Base-by-base conservation (phyloP, 92 coral and sea anemone species). In the Epizoanthus rinbou region DNA sequence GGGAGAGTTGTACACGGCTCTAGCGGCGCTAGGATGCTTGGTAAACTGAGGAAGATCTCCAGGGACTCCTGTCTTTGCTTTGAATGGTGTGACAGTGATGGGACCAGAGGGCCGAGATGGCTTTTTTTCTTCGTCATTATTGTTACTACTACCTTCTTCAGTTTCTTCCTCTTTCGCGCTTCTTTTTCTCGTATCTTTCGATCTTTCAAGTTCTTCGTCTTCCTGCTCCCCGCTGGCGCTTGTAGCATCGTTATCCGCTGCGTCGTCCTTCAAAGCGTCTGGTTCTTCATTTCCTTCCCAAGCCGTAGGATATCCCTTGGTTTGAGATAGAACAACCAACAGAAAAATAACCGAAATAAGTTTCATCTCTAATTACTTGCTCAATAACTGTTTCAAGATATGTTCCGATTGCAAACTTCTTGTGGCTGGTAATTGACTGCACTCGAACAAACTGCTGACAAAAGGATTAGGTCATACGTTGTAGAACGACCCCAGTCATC, bases 51-150 rank as follows among this genome's bases (percentile, higher is more conserved):
- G 82, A 6, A 76, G 16, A 13, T 21, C 57, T 35, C 39, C 82
- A 31, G 69, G 69, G 21, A 76, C 14, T 76, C 64, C 64, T 24
- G 82, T 39, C 43, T 76, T 76, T 3, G 82, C 70, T 18, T 76
- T 76, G 15, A 59, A 76, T 3, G 82, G 82, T 17, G 82, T 76
- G 13, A 76, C 82, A 13, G 82, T 76, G 70, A 76, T 60, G 5
- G 82, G 82, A 19, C 82, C 82, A 11, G 31, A 37, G 21, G 22
- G 13, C n/a, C 63, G 17, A 59, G 82, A 56, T 6, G 33, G 65
- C 16, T 16, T 16, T 8, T 75, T 35, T 4, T 75, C 23, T 11
- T 22, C 45, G 43, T 75, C 80, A 9, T 75, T 15, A 2, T 57
- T 15, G 22, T 23, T 28, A 8, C 80, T 47, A 57, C 80, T 75